phyloP scores from a whole-genome alignment of 2,888 invertebrate genomes.

The Galeopsomyia nigrocyanea region DNA sequence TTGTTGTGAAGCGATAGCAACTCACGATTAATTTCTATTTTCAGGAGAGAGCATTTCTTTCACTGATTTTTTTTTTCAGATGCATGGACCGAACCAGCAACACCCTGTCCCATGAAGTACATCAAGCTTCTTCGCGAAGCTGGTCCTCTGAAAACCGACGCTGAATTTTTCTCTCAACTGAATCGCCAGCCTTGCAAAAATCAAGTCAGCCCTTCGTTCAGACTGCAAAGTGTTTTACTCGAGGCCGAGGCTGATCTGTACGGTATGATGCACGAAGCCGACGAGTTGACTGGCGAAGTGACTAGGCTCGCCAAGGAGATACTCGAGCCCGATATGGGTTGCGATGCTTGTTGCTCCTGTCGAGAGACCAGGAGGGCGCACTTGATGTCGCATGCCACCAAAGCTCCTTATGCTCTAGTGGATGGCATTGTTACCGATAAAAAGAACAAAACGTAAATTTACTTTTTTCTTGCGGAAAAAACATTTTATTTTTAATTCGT shows the following conservation, averaged over 20 bases:
- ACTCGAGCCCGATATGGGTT: constrained; percentile 50
- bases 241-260: constrained; percentile 58
- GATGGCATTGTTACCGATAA: constrained; percentile 54
- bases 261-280: constrained; percentile 54
- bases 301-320: constrained; percentile 27
- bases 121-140: constrained; percentile 50
- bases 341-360: constrained; percentile 59
- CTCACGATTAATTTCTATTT: too few relatives aligned
- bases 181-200: constrained; percentile 43
- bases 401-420: constrained; percentile 55
- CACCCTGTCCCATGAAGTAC: constrained; percentile 40
- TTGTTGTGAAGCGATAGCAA: too few relatives aligned
- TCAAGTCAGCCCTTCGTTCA: constrained; percentile 59
- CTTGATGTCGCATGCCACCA: constrained; percentile 52
- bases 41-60: too few relatives aligned
- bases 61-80: not conserved
- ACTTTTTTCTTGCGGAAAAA: too few relatives aligned
- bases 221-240: constrained; percentile 61
- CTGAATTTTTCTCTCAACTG: constrained; percentile 54
- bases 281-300: constrained; percentile 49
- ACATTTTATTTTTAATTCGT: not conserved
- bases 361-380: constrained; percentile 58
- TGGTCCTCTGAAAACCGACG: constrained; percentile 52
- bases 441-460: constrained; percentile 51
- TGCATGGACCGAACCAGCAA: constrained; percentile 37